Evolutionary conservation across 2,797 vertebrate genomes (phyloP).

Genomic region (Hydrocynus forskahlii): DNA sequence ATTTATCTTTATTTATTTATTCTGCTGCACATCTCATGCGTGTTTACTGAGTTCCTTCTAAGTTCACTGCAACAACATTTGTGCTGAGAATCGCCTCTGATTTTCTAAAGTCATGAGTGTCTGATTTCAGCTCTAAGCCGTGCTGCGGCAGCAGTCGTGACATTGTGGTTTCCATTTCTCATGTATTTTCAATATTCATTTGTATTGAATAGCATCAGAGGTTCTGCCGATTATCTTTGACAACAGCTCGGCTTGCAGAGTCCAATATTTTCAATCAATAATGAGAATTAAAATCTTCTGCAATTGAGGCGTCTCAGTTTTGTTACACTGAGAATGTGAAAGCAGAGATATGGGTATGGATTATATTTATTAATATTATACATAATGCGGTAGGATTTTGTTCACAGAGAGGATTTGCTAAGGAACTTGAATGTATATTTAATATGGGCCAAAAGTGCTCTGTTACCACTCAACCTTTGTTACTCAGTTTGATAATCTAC

Average conservation of each 20-base stretch:
- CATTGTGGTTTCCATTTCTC: neutral
- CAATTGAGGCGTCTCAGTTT: neutral
- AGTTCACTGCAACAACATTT: neutral
- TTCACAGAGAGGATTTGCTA: neutral
- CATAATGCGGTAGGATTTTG: neutral
- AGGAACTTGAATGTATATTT: slow-evolving; percentile 4
- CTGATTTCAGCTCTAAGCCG: slow-evolving; percentile 10
- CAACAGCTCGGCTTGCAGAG: slow-evolving; percentile 9
- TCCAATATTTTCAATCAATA: slow-evolving; percentile 10
- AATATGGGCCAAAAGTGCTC: neutral
- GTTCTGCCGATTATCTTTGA: neutral
- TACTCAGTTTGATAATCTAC: too few relatives aligned
- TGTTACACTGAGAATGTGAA: slow-evolving; percentile 1
- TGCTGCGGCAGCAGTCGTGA: neutral
- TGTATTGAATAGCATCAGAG: slow-evolving; percentile 5
- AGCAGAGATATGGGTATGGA: slow-evolving; percentile 4
- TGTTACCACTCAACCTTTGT: neutral
- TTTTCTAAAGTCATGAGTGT: slow-evolving; percentile 5
- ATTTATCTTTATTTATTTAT: neutral
- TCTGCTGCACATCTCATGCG: neutral
- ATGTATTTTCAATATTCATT: neutral
- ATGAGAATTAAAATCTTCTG: slow-evolving; percentile 13
- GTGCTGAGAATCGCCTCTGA: slow-evolving; percentile 15
- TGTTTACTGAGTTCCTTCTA: neutral
- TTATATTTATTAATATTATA: neutral